Evolutionary conservation across 2,797 vertebrate species (phyloP).

Genomic region (Hydrolagus colliei): DNA sequence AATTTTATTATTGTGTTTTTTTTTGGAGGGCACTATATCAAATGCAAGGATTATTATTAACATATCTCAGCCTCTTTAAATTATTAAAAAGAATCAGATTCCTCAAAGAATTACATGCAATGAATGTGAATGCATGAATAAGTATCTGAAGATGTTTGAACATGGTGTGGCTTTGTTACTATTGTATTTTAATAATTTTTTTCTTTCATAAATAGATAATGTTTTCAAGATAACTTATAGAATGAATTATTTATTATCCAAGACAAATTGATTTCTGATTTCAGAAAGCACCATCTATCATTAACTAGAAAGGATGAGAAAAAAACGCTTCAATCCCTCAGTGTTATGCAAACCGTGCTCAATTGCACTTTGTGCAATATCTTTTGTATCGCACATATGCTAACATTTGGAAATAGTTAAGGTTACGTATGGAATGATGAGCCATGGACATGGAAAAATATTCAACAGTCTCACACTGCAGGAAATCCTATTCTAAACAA

Average conservation of each 20-base stretch:
- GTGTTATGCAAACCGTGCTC: neutral
- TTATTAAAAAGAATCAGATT: neutral
- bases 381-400: neutral
- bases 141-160: neutral
- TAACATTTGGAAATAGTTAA: neutral
- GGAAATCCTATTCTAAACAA: neutral
- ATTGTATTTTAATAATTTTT: neutral
- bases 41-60: too few relatives aligned
- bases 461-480: neutral
- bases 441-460: neutral
- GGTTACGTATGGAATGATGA: neutral
- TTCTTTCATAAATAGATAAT: neutral
- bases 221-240: neutral
- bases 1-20: too few relatives aligned
- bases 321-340: neutral
- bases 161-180: neutral
- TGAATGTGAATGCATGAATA: neutral
- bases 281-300: neutral
- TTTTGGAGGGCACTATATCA: too few relatives aligned
- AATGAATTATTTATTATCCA: neutral
- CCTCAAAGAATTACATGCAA: neutral
- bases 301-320: neutral
- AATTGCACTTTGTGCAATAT: neutral
- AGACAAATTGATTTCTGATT: too few relatives aligned
- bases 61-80: neutral